Evolutionary conservation across 2,888 invertebrate species (phyloP).

Genomic region (Drosophila picticornis): DNA sequence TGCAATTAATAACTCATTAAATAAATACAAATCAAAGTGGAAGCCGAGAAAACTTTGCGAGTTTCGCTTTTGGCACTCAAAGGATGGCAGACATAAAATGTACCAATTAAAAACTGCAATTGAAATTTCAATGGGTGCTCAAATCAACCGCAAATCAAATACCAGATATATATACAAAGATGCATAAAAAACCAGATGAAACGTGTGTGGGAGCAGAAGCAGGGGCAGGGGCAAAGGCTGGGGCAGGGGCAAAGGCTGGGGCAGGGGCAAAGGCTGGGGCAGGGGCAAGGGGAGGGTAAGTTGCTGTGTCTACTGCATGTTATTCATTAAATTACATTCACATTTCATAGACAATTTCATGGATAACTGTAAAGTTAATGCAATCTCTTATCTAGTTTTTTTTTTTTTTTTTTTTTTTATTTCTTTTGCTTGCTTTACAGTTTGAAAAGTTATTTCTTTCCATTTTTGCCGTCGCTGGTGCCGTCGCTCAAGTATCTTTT

Average conservation of each 20-base stretch:
- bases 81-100: slow-evolving; percentile 77
- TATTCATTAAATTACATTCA: slow-evolving; percentile 80
- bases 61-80: slow-evolving; percentile 50
- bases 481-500: slow-evolving; percentile 76
- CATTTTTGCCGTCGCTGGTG: slow-evolving; percentile 17
- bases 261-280: background rate
- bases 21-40: slow-evolving; percentile 80
- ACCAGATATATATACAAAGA: background rate
- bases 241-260: background rate
- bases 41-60: slow-evolving; percentile 15
- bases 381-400: slow-evolving; percentile 23
- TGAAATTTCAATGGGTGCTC: slow-evolving; percentile 70
- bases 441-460: slow-evolving; percentile 2
- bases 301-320: slow-evolving; percentile 49
- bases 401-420: slow-evolving; percentile 14
- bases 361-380: slow-evolving; percentile 57
- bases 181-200: background rate
- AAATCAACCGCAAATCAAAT: slow-evolving; percentile 74
- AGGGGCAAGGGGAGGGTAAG: background rate
- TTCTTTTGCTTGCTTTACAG: background rate
- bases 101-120: slow-evolving; percentile 80
- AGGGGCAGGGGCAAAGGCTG: background rate
- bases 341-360: slow-evolving; percentile 81
- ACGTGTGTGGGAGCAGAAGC: background rate
- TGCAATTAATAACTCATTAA: slow-evolving; percentile 81